Conservation (phyloP, 2,797 vertebrate genomes). For the Megaceryle alcyon region DNA sequence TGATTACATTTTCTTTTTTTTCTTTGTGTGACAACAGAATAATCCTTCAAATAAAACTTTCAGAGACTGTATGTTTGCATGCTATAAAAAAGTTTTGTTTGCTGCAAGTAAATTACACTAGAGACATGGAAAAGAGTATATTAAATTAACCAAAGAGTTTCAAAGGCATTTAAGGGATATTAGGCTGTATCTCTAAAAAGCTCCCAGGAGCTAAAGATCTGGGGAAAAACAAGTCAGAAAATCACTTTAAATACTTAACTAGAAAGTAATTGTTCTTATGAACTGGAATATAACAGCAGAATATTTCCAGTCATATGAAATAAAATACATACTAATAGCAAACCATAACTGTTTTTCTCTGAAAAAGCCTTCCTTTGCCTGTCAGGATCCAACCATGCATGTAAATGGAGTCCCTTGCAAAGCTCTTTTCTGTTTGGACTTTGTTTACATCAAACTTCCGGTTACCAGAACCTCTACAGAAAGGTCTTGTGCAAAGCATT, state of each 20-base stretch:
- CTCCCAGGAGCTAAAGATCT: not conserved
- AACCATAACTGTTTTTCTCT: not conserved
- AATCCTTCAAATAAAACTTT: not conserved
- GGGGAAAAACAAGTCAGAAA: not conserved
- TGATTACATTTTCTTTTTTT: not conserved
- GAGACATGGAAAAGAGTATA: not conserved
- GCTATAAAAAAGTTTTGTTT: not conserved
- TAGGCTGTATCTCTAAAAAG: not conserved
- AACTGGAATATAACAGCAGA: not conserved
- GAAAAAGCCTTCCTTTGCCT: not conserved
- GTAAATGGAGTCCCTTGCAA: not conserved
- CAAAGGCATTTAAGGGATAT: not conserved
- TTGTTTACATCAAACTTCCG: not conserved
- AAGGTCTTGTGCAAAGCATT: not conserved
- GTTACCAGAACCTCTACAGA: not conserved
- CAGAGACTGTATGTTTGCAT: not conserved
- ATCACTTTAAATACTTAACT: not conserved
- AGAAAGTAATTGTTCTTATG: not conserved
- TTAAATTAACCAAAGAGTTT: not conserved
- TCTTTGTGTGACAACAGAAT: not conserved
- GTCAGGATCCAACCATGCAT: not conserved
- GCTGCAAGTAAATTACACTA: not conserved
- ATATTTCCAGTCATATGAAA: not conserved
- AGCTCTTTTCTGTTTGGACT: not conserved
- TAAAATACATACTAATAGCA: not conserved